These are phyloP conservation scores for Selenia dentaria DNA, from an alignment of 2,888 invertebrate species.

Conservation along the genomic window DNA sequence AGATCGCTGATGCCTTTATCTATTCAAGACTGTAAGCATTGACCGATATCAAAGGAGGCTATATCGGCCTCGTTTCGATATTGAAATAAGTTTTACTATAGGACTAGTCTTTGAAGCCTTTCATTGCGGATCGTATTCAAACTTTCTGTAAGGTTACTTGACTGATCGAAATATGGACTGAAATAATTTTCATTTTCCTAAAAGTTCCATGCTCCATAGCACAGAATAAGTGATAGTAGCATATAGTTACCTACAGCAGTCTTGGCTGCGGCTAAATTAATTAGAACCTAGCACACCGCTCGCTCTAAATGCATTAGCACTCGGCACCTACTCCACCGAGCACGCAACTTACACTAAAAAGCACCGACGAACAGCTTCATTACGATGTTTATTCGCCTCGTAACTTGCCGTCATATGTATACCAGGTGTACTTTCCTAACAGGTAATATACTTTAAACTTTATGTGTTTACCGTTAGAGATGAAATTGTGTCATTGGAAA, in stretches of 20 bases:
- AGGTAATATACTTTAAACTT: slow-evolving; percentile 15
- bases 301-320: slow-evolving; percentile 27
- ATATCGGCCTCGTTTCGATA: background rate
- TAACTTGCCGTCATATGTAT: slow-evolving; percentile 15
- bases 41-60: slow-evolving; percentile 9
- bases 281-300: slow-evolving; percentile 7
- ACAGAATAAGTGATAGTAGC: no score
- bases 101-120: background rate
- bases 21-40: slow-evolving; percentile 6
- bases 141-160: background rate
- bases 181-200: no score
- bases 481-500: slow-evolving; percentile 13
- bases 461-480: slow-evolving; percentile 15
- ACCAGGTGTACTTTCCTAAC: slow-evolving; percentile 18
- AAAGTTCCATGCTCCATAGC: no score
- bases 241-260: no score
- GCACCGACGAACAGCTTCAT: slow-evolving; percentile 22
- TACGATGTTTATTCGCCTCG: slow-evolving; percentile 27
- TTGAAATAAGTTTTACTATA: background rate
- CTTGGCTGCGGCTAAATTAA: no score
- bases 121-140: background rate
- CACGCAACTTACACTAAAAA: slow-evolving; percentile 24
- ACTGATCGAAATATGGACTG: background rate
- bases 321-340: slow-evolving; percentile 3
- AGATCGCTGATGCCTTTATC: slow-evolving; percentile 11